A percentile compares a stretch with the other conserved stretches of the same genome.
Evolutionary conservation across 2,113 vertebrate species (phyloP).

Genomic region (Furnarius figulus): DNA sequence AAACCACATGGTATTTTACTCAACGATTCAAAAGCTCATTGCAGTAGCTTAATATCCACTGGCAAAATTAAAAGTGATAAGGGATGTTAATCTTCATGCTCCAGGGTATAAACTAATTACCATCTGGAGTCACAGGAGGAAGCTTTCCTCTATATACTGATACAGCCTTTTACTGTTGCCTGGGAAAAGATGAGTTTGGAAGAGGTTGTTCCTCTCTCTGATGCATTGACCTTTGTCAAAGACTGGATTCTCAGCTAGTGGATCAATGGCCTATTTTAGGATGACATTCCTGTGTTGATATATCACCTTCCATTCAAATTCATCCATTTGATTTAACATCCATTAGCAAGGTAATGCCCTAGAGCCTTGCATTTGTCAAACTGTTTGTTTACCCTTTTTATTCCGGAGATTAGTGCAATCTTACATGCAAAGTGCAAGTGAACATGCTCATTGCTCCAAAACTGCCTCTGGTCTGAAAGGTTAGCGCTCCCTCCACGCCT

Average conservation of each 20-base stretch:
- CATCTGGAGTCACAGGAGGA: slow-evolving; percentile 60
- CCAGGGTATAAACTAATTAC: slow-evolving; percentile 70
- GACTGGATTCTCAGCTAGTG: slow-evolving; percentile 1
- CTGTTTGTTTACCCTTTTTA: slow-evolving; percentile 44
- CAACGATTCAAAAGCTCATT: slow-evolving; percentile 7
- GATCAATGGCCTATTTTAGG: slow-evolving; percentile 55
- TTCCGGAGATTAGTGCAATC: background rate
- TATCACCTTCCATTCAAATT: slow-evolving; percentile 49
- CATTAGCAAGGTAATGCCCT: slow-evolving; percentile 23
- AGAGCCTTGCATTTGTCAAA: background rate
- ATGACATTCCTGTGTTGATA: slow-evolving; percentile 25
- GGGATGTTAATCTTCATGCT: slow-evolving; percentile 70
- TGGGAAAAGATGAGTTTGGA: slow-evolving; percentile 49
- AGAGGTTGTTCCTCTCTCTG: slow-evolving; percentile 1
- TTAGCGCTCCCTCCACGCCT: background rate
- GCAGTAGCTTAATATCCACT: slow-evolving; percentile 57
- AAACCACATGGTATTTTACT: background rate
- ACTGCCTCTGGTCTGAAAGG: background rate
- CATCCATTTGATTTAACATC: slow-evolving; percentile 37
- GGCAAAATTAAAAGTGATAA: slow-evolving; percentile 69
- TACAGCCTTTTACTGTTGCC: slow-evolving; percentile 29
- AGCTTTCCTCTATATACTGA: background rate
- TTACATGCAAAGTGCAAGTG: background rate
- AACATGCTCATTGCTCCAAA: background rate
- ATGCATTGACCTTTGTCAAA: slow-evolving; percentile 43